These are phyloP conservation scores for Drosophila sp. DNA, from an alignment of 1,140 invertebrate species.

Conservation along the genomic window DNA sequence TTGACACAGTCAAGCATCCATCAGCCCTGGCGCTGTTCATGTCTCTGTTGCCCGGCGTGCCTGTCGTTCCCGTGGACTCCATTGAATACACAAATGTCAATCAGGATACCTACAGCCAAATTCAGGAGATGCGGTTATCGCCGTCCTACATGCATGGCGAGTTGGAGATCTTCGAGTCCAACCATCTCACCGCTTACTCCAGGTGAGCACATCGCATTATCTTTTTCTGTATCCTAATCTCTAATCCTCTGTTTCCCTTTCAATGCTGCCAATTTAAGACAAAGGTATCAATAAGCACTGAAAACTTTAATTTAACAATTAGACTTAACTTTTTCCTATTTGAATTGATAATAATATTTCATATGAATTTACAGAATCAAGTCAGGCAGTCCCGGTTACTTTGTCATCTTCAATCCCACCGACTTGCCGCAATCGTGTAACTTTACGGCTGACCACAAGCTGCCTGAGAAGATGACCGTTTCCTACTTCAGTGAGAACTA, in stretches of 20 bases:
- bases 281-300: conserved; percentile 27
- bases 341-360: not conserved
- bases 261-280: conserved; percentile 25
- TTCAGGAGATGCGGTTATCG: conserved; percentile 84
- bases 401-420: conserved; percentile 88
- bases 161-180: conserved; percentile 81
- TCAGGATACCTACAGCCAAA: conserved; percentile 63
- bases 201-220: conserved; percentile 85
- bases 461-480: conserved; percentile 87
- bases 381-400: conserved; percentile 89
- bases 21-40: conserved; percentile 87
- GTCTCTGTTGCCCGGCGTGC: conserved; percentile 90
- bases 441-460: conserved; percentile 80
- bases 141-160: conserved; percentile 87
- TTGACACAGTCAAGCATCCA: conserved; percentile 50
- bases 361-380: conserved; percentile 85
- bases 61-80: conserved; percentile 88
- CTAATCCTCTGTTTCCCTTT: conserved; percentile 6
- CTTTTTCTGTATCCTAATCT: not conserved
- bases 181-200: conserved; percentile 87
- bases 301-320: not conserved
- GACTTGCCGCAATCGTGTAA: conserved; percentile 85
- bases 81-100: conserved; percentile 68
- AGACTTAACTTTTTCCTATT: not conserved
- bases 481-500: conserved; percentile 86